phyloP scores from a whole-genome alignment of 1,140 invertebrate species.

The Archivesica marissinica region DNA sequence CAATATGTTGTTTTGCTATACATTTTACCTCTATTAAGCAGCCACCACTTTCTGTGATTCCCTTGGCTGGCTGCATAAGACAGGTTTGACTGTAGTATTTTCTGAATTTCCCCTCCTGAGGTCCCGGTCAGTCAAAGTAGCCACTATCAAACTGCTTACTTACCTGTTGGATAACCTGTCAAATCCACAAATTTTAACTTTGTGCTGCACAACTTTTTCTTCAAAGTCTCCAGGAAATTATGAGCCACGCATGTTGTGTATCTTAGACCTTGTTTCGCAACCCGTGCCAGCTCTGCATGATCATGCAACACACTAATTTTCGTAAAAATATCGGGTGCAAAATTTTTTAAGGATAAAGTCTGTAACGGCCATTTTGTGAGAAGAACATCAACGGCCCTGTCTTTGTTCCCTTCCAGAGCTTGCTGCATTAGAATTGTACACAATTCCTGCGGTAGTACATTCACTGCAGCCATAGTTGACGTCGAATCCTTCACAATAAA shows the following conservation, averaged over 20 bases:
- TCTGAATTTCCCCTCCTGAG: too few species aligned
- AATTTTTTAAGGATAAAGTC: conserved; percentile 42
- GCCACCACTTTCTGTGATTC: too few species aligned
- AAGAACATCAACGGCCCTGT: conserved; percentile 54
- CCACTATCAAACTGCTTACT: too few species aligned
- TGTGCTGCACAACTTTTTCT: conserved; percentile 37
- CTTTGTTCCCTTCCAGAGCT: conserved; percentile 35
- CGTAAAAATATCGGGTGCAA: conserved; percentile 44
- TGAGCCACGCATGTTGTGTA: conserved; percentile 58
- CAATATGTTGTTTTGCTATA: too few species aligned
- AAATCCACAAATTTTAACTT: conserved; percentile 47
- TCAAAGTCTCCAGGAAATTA: conserved; percentile 52
- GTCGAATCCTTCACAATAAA: conserved; percentile 45
- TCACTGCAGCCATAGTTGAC: conserved; percentile 25
- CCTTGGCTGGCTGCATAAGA: too few species aligned
- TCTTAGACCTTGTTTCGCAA: conserved; percentile 50
- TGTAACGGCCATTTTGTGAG: conserved; percentile 48
- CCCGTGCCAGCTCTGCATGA: conserved; percentile 41
- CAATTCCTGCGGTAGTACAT: conserved; percentile 49
- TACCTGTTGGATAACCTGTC: conserved; percentile 59
- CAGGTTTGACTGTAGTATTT: too few species aligned
- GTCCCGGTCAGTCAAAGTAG: too few species aligned
- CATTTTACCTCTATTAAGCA: too few species aligned
- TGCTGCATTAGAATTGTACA: conserved; percentile 48
- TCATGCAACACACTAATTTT: conserved; percentile 32